These are phyloP conservation scores for Lepus europaeus DNA, from an alignment of 2,113 vertebrate species.

Conservation along the genomic window DNA sequence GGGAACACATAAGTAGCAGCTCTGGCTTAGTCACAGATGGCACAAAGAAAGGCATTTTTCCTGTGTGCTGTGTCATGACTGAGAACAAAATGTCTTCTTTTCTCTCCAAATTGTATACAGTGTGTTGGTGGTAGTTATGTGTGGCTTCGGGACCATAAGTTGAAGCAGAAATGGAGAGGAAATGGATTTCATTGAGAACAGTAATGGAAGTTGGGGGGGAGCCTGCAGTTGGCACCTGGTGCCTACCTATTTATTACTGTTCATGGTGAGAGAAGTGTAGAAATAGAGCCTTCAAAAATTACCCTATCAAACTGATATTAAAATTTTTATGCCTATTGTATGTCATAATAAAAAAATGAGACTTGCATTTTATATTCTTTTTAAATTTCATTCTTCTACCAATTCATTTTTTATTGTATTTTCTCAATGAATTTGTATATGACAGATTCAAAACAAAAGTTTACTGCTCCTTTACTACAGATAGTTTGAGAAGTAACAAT, in stretches of 20 bases:
- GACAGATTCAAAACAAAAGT: conserved; percentile 47
- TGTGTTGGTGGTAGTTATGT: not conserved
- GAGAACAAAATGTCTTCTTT: not conserved
- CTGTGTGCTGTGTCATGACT: not conserved
- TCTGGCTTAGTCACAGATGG: not conserved
- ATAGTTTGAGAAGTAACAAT: conserved; percentile 9
- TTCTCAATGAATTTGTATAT: conserved; percentile 19
- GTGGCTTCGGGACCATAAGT: not conserved
- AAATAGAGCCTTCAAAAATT: conserved; percentile 49
- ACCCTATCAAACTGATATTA: conserved; percentile 40
- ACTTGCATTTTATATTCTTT: conserved; percentile 46
- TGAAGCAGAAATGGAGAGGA: not conserved
- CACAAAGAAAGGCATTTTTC: not conserved
- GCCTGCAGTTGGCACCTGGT: not conserved
- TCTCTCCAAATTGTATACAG: not conserved
- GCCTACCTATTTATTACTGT: not conserved
- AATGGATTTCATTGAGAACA: not conserved
- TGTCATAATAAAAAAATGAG: conserved; percentile 40
- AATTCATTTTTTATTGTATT: conserved; percentile 63
- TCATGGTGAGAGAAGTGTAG: not conserved
- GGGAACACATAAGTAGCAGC: not conserved
- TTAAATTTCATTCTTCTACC: conserved; percentile 56
- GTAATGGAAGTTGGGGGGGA: not conserved
- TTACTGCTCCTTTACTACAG: not conserved
- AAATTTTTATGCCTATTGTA: conserved; percentile 35